Percentiles rank a stretch among this genome's conserved stretches.
Conservation (phyloP, 2,113 vertebrate genomes). For the Psittacus erithacus region DNA sequence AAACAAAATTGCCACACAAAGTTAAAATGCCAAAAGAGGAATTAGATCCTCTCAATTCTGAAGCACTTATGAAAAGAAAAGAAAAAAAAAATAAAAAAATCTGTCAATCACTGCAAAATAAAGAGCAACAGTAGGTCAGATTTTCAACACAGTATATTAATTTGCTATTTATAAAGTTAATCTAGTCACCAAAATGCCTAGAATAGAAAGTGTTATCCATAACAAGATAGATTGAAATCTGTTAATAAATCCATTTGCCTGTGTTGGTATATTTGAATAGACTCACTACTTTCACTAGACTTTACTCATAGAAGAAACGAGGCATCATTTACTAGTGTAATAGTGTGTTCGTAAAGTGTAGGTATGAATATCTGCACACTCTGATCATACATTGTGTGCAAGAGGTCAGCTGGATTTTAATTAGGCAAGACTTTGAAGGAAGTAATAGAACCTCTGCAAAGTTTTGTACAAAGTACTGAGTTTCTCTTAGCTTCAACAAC, state of each 20-base stretch:
- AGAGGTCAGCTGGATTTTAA: not conserved
- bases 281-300: not conserved
- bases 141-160: not conserved
- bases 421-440: not conserved
- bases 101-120: constrained; percentile 8
- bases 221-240: not conserved
- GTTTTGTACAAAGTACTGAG: not conserved
- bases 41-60: not conserved
- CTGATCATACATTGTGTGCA: not conserved
- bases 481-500: not conserved
- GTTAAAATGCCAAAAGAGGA: not conserved
- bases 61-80: constrained; percentile 1
- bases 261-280: not conserved
- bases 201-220: not conserved
- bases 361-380: not conserved
- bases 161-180: not conserved
- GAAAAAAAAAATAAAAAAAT: not conserved
- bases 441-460: not conserved
- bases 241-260: not conserved
- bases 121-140: not conserved
- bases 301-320: not conserved
- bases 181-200: not conserved
- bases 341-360: not conserved
- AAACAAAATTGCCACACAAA: not conserved
- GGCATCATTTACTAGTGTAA: not conserved